Conservation (phyloP, 2,113 vertebrate species). For the Leptobrachium ailaonicum region DNA sequence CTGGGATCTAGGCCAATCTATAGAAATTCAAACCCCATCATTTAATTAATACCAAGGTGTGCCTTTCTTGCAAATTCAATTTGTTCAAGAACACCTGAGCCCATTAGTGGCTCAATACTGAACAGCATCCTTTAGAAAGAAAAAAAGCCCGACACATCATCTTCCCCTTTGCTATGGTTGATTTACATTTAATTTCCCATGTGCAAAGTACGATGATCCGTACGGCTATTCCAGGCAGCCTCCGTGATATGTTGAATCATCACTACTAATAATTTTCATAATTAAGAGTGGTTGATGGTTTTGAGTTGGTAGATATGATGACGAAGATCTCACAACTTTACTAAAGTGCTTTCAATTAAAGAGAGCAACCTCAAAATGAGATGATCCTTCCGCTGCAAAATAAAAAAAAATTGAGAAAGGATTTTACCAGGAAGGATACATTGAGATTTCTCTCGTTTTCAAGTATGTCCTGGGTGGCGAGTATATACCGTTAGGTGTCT, state of each 20-base stretch:
- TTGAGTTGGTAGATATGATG: neutral
- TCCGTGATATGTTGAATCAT: neutral
- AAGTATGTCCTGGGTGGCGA: too few relatives aligned
- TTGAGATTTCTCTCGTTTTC: too few relatives aligned
- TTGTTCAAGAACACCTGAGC: conserved; percentile 14
- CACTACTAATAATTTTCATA: neutral
- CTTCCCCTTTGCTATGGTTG: neutral
- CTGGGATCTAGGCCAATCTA: conserved; percentile 6
- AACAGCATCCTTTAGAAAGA: neutral
- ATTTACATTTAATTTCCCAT: conserved; percentile 30
- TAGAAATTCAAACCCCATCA: conserved; percentile 11
- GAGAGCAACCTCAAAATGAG: neutral
- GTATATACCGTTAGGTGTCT: too few relatives aligned
- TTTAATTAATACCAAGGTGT: conserved; percentile 27
- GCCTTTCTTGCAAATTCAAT: conserved; percentile 12
- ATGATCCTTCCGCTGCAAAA: neutral
- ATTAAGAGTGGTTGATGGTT: neutral
- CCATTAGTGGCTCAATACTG: conserved; percentile 1
- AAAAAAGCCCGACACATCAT: neutral
- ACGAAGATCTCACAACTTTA: neutral
- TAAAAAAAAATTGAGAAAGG: too few relatives aligned
- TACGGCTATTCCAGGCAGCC: neutral
- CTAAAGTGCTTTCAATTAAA: neutral
- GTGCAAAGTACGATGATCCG: neutral
- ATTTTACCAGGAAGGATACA: too few relatives aligned